Conservation (phyloP, 2,797 vertebrate genomes). For the Thalassophryne amazonica region DNA sequence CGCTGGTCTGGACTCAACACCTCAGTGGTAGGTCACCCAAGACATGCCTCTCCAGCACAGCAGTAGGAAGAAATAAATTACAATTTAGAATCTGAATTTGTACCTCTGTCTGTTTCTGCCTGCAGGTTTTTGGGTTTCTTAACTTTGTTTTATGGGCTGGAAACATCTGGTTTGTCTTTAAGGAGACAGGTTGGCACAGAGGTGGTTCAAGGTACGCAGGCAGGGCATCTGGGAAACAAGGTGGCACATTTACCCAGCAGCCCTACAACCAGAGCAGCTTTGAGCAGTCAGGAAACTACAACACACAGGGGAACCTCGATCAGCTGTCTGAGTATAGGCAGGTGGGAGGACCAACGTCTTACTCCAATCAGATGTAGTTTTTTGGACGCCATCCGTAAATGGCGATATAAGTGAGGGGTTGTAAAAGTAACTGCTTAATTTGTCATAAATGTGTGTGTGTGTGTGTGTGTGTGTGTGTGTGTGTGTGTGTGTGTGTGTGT, state of each 20-base stretch:
- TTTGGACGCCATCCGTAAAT: too few species aligned
- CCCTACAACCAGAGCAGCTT: conserved; percentile 82
- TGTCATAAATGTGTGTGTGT: conserved; percentile 36
- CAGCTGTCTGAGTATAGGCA: conserved; percentile 84
- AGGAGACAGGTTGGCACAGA: conserved; percentile 96
- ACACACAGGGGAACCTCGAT: conserved; percentile 75
- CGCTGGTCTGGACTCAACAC: conserved; percentile 96
- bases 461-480: too few species aligned
- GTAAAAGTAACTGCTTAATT: conserved; percentile 13
- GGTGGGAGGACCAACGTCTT: conserved; percentile 88
- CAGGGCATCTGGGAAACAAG: conserved; percentile 85
- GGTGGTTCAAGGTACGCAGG: conserved; percentile 80
- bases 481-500: too few species aligned
- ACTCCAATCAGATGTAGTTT: conserved; percentile 90
- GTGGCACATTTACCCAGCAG: conserved; percentile 81
- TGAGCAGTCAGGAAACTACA: conserved; percentile 83
- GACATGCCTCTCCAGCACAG: not conserved
- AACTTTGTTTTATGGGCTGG: conserved; percentile 99
- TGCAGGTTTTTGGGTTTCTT: conserved; percentile 93
- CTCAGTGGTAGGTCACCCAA: conserved; percentile 87
- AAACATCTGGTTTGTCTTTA: conserved; percentile 99
- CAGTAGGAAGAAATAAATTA: not conserved
- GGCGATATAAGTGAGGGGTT: too few species aligned
- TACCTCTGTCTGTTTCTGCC: conserved; percentile 7
- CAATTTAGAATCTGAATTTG: too few species aligned